Conservation (phyloP, 2,888 invertebrate species). For the Xiphydria camelus region DNA sequence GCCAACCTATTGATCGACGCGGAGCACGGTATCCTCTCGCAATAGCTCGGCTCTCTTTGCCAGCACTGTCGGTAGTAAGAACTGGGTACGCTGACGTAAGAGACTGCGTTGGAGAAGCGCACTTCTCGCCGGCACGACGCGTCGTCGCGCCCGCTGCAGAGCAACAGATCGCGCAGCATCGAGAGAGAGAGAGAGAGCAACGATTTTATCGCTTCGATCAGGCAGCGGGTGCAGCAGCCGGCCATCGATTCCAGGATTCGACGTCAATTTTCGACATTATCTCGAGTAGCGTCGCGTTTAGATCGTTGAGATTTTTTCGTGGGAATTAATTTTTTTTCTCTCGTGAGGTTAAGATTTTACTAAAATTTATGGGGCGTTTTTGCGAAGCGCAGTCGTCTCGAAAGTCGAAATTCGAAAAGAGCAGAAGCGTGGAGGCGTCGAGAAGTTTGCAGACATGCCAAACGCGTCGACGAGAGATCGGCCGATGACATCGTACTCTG, state of each 20-base stretch:
- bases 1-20: slow-evolving; percentile 2
- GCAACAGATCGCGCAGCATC: slow-evolving; percentile 1
- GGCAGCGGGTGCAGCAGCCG: background rate
- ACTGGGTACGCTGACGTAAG: slow-evolving; percentile 20
- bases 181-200: too few relatives aligned
- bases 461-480: too few relatives aligned
- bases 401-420: too few relatives aligned
- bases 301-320: too few relatives aligned
- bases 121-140: slow-evolving; percentile 8
- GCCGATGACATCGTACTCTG: too few relatives aligned
- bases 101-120: slow-evolving; percentile 15
- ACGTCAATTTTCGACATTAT: background rate
- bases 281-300: too few relatives aligned
- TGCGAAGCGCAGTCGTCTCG: too few relatives aligned
- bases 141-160: background rate
- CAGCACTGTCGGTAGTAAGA: slow-evolving; percentile 8
- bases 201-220: background rate
- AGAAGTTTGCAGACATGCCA: too few relatives aligned
- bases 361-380: too few relatives aligned
- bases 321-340: too few relatives aligned
- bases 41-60: background rate
- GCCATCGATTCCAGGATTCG: background rate
- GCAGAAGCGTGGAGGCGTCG: too few relatives aligned
- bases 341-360: too few relatives aligned
- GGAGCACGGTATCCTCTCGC: slow-evolving; percentile 4